Conservation (phyloP, 2,888 invertebrate genomes). For the Thereva nobilitata region DNA sequence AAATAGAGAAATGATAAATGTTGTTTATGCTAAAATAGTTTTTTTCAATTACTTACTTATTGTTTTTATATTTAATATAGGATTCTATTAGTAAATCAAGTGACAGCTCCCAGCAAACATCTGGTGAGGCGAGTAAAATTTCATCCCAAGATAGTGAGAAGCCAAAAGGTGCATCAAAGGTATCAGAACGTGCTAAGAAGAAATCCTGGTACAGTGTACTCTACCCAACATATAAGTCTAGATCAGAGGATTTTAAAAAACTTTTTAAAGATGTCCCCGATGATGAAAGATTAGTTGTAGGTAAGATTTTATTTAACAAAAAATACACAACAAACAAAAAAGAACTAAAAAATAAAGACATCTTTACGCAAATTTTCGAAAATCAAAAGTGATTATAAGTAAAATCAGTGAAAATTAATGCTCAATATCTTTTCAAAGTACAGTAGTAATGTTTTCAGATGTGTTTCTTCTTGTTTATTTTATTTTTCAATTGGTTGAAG, state of each 20-base stretch:
- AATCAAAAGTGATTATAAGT: too few relatives aligned
- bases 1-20: too few relatives aligned
- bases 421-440: too few relatives aligned
- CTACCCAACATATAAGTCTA: conserved; percentile 91
- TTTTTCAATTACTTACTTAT: background rate
- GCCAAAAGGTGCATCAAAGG: conserved; percentile 51
- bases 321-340: too few relatives aligned
- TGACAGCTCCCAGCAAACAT: conserved; percentile 44
- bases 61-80: conserved; percentile 38
- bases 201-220: conserved; percentile 84
- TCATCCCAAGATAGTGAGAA: conserved; percentile 44
- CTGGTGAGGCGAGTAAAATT: conserved; percentile 23
- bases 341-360: background rate
- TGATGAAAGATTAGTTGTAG: conserved; percentile 90
- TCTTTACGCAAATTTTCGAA: too few relatives aligned
- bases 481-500: too few relatives aligned
- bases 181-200: conserved; percentile 70
- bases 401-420: too few relatives aligned
- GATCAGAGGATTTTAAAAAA: conserved; percentile 89
- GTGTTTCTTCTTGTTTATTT: too few relatives aligned
- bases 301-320: conserved; percentile 62
- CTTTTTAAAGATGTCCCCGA: conserved; percentile 90
- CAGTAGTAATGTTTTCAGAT: too few relatives aligned
- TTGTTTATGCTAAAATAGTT: background rate
- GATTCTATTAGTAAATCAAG: conserved; percentile 46